A percentile compares a stretch with the other conserved stretches of the same genome.
phyloP scores from a whole-genome alignment of 2,113 vertebrate genomes.

The Spheniscus mendiculus region DNA sequence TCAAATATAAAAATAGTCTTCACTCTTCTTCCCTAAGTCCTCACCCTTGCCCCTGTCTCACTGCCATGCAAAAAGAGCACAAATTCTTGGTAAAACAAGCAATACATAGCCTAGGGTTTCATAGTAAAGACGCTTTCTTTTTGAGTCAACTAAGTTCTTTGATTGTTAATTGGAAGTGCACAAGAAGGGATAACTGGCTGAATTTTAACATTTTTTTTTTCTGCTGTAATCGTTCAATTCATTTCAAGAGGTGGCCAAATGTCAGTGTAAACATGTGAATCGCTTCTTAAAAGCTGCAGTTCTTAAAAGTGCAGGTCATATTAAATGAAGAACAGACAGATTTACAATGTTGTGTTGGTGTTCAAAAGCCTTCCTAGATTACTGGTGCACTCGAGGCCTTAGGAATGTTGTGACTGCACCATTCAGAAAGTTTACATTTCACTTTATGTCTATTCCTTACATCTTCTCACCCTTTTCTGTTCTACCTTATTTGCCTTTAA shows the following conservation, averaged over 20 bases:
- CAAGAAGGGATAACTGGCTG: background rate
- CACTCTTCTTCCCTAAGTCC: background rate
- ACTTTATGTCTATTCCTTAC: background rate
- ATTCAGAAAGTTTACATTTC: background rate
- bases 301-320: background rate
- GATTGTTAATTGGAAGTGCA: background rate
- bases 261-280: background rate
- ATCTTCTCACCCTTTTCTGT: background rate
- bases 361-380: background rate
- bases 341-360: background rate
- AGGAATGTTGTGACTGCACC: accelerated
- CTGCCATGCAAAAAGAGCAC: background rate
- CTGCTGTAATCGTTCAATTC: background rate
- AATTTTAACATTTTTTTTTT: background rate
- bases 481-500: background rate
- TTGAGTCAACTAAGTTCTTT: background rate
- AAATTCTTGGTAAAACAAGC: background rate
- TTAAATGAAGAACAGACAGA: background rate
- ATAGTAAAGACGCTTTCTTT: background rate
- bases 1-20: background rate
- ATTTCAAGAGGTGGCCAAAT: background rate
- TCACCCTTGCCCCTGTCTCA: background rate
- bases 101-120: background rate
- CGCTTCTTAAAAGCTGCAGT: background rate
- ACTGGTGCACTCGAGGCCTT: background rate